Percentiles rank a stretch among this genome's conserved stretches.
phyloP scores from a whole-genome alignment of 2,797 vertebrate genomes.

The Chelmon rostratus region DNA sequence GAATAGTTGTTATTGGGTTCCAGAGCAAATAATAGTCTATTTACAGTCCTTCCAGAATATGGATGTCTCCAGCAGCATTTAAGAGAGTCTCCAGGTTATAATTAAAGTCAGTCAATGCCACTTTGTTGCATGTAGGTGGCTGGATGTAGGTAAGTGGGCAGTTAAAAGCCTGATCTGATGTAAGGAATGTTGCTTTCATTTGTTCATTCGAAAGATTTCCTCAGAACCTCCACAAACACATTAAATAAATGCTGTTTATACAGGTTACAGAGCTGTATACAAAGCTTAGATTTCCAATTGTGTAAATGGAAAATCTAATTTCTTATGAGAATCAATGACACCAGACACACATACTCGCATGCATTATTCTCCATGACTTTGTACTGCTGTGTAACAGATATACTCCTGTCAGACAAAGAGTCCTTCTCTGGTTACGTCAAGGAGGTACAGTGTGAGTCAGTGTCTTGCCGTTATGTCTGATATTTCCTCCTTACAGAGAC shows the following conservation, averaged over 20 bases:
- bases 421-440: conserved; percentile 45
- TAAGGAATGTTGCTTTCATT: neutral
- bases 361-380: conserved; percentile 50
- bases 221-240: neutral
- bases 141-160: neutral
- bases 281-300: conserved; percentile 1
- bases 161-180: conserved; percentile 10
- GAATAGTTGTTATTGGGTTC: neutral
- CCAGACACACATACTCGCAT: neutral
- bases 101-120: conserved; percentile 23
- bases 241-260: neutral
- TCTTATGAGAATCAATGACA: conserved; percentile 30
- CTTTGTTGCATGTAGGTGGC: neutral
- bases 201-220: neutral
- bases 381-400: conserved; percentile 33
- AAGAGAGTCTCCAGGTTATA: conserved; percentile 8
- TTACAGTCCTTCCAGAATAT: conserved; percentile 6
- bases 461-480: neutral
- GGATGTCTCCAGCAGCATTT: conserved; percentile 1
- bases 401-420: conserved; percentile 16
- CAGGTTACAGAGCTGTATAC: neutral
- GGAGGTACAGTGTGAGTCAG: neutral
- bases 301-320: conserved; percentile 13
- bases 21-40: conserved; percentile 11
- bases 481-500: conserved; percentile 74